Evolutionary conservation across 2,113 vertebrate genomes (phyloP), one percentile per base, ranked within the genome.

Genomic region (Zapornia atra): DNA sequence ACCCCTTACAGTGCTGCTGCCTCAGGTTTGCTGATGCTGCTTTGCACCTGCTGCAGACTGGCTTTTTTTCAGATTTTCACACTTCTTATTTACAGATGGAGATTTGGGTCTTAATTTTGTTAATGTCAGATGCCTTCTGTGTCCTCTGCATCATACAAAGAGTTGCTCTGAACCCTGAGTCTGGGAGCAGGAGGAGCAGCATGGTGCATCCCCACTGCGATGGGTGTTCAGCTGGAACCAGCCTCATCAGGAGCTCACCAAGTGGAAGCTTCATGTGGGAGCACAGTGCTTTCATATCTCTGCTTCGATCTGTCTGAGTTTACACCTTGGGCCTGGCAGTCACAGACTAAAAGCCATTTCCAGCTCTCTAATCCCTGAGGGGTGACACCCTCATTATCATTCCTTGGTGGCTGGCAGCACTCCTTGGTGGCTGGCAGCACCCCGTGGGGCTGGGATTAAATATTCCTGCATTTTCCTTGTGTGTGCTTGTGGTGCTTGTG

Each of bases 171-270:
- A 76, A 82, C 9, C 25, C 64, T 4, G 13, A 16, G 15, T 18
- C 13, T 36, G 10, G n/a, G 40, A 18, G 34, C 44, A 56, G 59
- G 14, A 77, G 51, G 24, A 82, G 38, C 38, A 56, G 13, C 8
- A 5, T 25, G 25, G 29, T 54, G n/a, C 2, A 1, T 13, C 46
- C 38, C 19, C 40, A 12, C 25, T 42, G 19, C 0, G 0, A 11
- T 3, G 50, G 34, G 13, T 9, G 20, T 57, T 63, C 57, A 68
- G n/a, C 73, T 48, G 38, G 72, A 65, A 40, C 5, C 1, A 1
- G 53, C 44, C 15, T 66, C 29, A 15, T 4, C 33, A 59, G 12
- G 12, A 33, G n/a, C 64, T 82, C 34, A 29, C 22, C 0, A 1
- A 78, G 29, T 26, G 7, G 24, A 53, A 69, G 36, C 24, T 76